Evolutionary conservation across 2,797 vertebrate species (phyloP).

Genomic region (Lacerta viridis): DNA sequence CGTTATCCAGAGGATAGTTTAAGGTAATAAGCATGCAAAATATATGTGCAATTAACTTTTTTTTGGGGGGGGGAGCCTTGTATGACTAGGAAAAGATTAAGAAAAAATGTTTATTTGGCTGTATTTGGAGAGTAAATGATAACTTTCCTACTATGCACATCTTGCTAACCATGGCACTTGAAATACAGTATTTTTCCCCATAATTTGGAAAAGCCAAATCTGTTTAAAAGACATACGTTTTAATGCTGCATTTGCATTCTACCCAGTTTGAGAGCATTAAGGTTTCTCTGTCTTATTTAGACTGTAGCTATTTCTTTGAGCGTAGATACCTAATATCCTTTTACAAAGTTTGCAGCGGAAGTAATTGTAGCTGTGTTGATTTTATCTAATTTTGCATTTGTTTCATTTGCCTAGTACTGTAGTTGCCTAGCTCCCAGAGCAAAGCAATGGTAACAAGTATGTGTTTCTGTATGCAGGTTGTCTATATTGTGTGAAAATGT

Average conservation of each 20-base stretch:
- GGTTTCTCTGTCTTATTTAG: neutral
- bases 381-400: conserved; percentile 9
- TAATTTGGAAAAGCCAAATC: neutral
- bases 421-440: neutral
- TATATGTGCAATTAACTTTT: neutral
- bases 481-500: conserved; percentile 92
- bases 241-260: neutral
- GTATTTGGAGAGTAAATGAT: neutral
- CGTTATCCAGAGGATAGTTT: conserved; percentile 93
- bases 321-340: neutral
- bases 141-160: neutral
- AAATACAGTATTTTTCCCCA: no score
- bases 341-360: conserved; percentile 6
- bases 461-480: conserved; percentile 80
- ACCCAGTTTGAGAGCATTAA: neutral
- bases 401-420: neutral
- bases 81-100: neutral
- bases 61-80: neutral
- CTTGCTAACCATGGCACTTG: neutral
- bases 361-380: neutral
- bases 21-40: conserved; percentile 80
- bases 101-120: neutral
- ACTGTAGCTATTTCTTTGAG: neutral
- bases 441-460: neutral
- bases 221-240: neutral